Evolutionary conservation across 2,888 invertebrate species (phyloP), one percentile per base, ranked within the genome.

Genomic region (Gortyna flavago): DNA sequence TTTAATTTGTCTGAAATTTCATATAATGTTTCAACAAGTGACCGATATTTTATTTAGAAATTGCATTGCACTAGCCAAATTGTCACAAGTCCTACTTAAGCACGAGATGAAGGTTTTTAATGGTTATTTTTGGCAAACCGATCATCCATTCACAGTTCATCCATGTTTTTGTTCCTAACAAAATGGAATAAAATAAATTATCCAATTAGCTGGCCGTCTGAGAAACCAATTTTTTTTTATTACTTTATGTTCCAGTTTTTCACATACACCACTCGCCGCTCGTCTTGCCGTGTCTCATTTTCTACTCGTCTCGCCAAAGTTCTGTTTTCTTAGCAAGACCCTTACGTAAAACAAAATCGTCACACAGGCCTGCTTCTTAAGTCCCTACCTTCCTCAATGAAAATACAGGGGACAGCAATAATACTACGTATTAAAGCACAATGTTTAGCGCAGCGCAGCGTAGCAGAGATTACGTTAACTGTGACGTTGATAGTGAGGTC

Each of bases 401-500:
- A 73, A 83, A 48, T 44, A 65, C n/a, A 70, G 72, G 61, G 70
- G 80, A 84, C 75, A 76, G 51, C 57, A 71, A 71, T 88, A 88
- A 87, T 87, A 77, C 80, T 75, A 78, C 73, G 75, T 81, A 87
- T 85, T 87, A 80, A 72, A 76, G 71, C 44, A 75, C 66, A 64
- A 69, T 79, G 82, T 78, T 78, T 80, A 85, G 81, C 65, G 74
- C 75, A 79, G 70, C 76, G 81, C 81, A 77, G 80, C 71, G 83
- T 83, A 79, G 79, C 79, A 62, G 75, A 85, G 80, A 88, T 89
- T 89, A 89, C 89, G 89, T 75, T 89, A 89, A 87, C 85, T 85
- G 89, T 87, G 87, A 77, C 88, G 83, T 65, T 86, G 89, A 89
- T 88, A 87, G 83, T 72, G 77, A 85, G 88, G 88, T 71, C 87